Conservation (phyloP, 1,140 invertebrate species). For the Leptinotarsa texana region DNA sequence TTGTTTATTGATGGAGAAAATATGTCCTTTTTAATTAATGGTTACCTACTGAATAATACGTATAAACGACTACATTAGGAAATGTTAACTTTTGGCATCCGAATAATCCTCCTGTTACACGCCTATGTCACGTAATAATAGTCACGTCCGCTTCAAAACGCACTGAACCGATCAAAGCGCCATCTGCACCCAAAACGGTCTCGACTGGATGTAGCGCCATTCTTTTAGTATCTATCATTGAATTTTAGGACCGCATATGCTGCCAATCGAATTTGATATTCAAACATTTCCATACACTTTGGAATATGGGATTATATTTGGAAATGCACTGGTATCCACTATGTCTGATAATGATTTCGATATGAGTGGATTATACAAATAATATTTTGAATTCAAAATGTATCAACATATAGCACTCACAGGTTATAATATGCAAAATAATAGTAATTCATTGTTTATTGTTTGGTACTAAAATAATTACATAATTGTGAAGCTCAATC, state of each 20-base stretch:
- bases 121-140: neutral
- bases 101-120: neutral
- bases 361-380: neutral
- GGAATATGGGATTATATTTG: neutral
- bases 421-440: too few relatives aligned
- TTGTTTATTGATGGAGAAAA: too few relatives aligned
- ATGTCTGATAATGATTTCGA: constrained; percentile 27
- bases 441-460: too few relatives aligned
- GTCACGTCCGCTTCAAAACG: neutral
- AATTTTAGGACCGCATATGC: constrained; percentile 15
- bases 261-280: constrained; percentile 19
- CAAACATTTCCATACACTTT: constrained; percentile 13
- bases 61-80: too few relatives aligned
- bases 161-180: constrained; percentile 7
- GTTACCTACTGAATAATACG: too few relatives aligned
- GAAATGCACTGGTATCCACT: neutral
- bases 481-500: too few relatives aligned
- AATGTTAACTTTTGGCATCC: too few relatives aligned
- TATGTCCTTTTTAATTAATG: too few relatives aligned
- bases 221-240: constrained; percentile 14
- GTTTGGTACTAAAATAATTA: too few relatives aligned
- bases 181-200: neutral
- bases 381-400: too few relatives aligned
- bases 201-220: neutral
- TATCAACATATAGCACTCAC: too few relatives aligned